Percentiles rank a stretch among this genome's conserved stretches.
phyloP scores from a whole-genome alignment of 2,797 vertebrate genomes.

The Enteromius mattozi region DNA sequence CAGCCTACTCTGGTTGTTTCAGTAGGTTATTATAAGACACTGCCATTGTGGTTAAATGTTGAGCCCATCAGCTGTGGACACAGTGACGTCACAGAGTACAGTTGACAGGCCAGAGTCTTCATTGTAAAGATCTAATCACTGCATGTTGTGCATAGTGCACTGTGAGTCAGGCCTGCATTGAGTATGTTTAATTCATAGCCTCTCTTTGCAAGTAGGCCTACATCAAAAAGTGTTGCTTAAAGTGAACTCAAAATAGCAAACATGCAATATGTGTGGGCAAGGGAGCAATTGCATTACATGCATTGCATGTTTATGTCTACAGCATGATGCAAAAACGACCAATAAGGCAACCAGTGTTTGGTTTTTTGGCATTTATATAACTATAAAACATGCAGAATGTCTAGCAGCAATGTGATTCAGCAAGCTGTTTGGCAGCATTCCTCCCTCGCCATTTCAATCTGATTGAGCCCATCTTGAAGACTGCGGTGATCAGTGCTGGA shows the following conservation, averaged over 20 bases:
- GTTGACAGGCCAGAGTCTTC: conserved; percentile 9
- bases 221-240: neutral
- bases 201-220: neutral
- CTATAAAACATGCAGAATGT: neutral
- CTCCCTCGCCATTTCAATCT: neutral
- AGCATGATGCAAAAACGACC: neutral
- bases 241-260: neutral
- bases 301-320: neutral
- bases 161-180: neutral
- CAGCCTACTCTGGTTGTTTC: neutral
- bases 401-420: conserved; percentile 13
- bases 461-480: neutral
- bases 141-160: neutral
- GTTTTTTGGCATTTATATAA: neutral
- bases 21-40: neutral
- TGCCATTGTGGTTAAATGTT: neutral
- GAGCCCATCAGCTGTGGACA: conserved; percentile 24
- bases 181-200: neutral
- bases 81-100: conserved; percentile 20
- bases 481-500: neutral
- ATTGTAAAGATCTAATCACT: neutral
- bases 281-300: neutral
- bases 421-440: neutral
- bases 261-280: neutral
- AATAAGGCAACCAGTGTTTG: too few species aligned